Evolutionary conservation across 2,888 invertebrate genomes (phyloP).

Genomic region (Caenorhabditis angaria): DNA sequence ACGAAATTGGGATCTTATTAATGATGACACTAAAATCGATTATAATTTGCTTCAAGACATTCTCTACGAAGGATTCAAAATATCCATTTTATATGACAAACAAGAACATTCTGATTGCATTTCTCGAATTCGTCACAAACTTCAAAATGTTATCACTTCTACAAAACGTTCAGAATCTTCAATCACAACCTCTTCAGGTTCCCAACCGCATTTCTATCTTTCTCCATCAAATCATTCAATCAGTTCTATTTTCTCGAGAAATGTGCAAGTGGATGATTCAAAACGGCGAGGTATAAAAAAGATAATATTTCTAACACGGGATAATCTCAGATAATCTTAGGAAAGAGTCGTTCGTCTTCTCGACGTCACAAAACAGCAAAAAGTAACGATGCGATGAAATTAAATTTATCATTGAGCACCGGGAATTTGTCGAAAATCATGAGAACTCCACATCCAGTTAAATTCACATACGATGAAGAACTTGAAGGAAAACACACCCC

Average conservation of each 20-base stretch:
- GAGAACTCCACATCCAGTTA: slow-evolving; percentile 26
- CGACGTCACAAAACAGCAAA: not conserved
- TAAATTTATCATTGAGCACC: slow-evolving; percentile 30
- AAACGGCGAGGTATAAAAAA: not conserved
- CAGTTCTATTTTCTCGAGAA: not conserved
- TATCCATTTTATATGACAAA: slow-evolving; percentile 55
- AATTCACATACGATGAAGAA: not conserved
- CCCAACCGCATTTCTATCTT: slow-evolving; percentile 45
- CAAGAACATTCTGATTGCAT: slow-evolving; percentile 53
- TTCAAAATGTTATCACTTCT: slow-evolving; percentile 19
- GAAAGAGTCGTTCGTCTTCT: not conserved
- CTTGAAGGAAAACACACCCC: not conserved
- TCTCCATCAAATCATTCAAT: slow-evolving; percentile 38
- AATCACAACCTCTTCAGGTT: slow-evolving; percentile 18
- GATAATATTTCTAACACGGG: not conserved
- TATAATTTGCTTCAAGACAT: slow-evolving; percentile 59
- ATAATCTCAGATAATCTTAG: not conserved
- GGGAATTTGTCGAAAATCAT: slow-evolving; percentile 26
- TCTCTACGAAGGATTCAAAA: slow-evolving; percentile 57
- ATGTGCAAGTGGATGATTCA: not conserved
- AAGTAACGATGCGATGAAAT: not conserved
- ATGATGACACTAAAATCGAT: slow-evolving; percentile 32
- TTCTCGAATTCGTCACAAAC: slow-evolving; percentile 33
- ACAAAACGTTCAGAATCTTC: slow-evolving; percentile 16
- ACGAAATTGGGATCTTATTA: slow-evolving; percentile 28